Conservation (phyloP, 2,113 vertebrate species). For the Rhodinocichla rosea region DNA sequence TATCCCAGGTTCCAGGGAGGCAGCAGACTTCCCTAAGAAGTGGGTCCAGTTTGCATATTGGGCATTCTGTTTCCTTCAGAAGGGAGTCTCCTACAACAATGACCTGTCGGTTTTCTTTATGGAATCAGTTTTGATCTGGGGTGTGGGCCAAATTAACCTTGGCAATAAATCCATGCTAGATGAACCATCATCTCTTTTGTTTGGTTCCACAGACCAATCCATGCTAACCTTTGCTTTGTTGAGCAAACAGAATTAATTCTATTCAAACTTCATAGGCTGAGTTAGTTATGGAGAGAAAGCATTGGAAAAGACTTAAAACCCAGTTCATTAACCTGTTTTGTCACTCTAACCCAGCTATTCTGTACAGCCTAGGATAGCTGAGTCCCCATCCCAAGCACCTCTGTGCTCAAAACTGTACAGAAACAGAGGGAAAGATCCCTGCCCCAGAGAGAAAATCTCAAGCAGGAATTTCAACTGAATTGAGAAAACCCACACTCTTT, state of each 20-base stretch:
- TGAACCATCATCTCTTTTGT: neutral
- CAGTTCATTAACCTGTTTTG: neutral
- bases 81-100: neutral
- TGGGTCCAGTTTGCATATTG: neutral
- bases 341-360: neutral
- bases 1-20: neutral
- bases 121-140: neutral
- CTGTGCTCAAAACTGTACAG: neutral
- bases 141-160: neutral
- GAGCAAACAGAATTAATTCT: neutral
- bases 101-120: neutral
- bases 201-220: neutral
- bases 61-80: neutral
- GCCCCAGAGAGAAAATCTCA: neutral
- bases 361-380: neutral
- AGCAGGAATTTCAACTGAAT: neutral
- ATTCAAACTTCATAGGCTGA: neutral
- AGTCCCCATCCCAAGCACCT: neutral
- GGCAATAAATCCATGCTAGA: neutral
- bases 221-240: neutral
- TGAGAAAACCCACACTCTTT: neutral
- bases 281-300: neutral
- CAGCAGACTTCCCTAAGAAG: neutral
- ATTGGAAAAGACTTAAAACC: neutral
- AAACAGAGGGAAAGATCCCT: neutral